Percentiles rank a stretch among this genome's conserved stretches.
These are phyloP conservation scores for Hycleus cichorii DNA, from an alignment of 1,140 invertebrate species.

Conservation along the genomic window DNA sequence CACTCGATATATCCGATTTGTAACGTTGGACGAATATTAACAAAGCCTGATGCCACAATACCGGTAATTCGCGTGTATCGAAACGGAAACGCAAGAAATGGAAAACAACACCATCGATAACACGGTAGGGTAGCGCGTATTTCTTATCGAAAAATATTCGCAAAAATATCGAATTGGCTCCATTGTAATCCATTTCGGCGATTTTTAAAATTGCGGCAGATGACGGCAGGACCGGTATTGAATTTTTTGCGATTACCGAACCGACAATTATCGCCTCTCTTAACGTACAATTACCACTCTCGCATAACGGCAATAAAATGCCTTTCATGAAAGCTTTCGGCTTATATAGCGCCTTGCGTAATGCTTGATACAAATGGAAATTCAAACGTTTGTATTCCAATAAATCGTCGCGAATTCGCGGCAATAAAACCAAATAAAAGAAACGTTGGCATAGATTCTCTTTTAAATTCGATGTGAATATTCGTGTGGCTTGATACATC, in stretches of 20 bases:
- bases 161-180: constrained; percentile 95
- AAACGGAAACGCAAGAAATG: constrained; percentile 88
- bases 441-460: constrained; percentile 96
- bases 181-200: constrained; percentile 95
- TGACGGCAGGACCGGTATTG: constrained; percentile 94
- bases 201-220: constrained; percentile 92
- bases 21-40: constrained; percentile 93
- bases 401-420: constrained; percentile 91
- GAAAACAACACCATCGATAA: constrained; percentile 91
- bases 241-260: constrained; percentile 83
- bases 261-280: constrained; percentile 93
- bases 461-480: constrained; percentile 94
- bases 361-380: constrained; percentile 92
- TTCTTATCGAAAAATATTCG: constrained; percentile 95
- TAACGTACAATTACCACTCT: constrained; percentile 85
- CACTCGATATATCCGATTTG: constrained; percentile 87
- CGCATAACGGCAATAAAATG: constrained; percentile 46
- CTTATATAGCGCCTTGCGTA: constrained; percentile 91
- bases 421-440: constrained; percentile 88
- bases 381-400: constrained; percentile 92
- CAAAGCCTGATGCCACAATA: constrained; percentile 94
- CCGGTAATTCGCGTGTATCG: constrained; percentile 75
- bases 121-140: constrained; percentile 93
- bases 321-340: constrained; percentile 99
- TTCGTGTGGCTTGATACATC: constrained; percentile 89